Percentiles rank a stretch among this genome's conserved stretches.
Conservation (phyloP, 2,797 vertebrate species). For the Salarias fasciatus region DNA sequence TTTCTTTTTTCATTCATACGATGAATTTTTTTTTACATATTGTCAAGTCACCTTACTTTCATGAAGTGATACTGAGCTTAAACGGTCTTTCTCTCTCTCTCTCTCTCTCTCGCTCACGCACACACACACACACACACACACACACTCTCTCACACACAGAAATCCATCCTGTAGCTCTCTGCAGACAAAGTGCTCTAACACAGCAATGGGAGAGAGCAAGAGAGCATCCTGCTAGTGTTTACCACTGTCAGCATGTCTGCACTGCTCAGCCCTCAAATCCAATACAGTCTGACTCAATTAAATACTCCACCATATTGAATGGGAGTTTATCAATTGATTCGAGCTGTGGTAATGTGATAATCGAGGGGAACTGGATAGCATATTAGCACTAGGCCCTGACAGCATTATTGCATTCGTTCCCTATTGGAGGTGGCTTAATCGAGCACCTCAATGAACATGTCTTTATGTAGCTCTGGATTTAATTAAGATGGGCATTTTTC, state of each 20-base stretch:
- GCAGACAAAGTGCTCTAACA: constrained; percentile 52
- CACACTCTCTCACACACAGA: constrained; percentile 40
- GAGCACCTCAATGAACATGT: constrained; percentile 75
- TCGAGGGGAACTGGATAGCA: constrained; percentile 97
- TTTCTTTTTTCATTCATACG: too few relatives aligned
- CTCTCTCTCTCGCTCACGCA: too few relatives aligned
- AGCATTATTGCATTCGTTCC: constrained; percentile 85
- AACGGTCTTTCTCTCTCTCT: too few relatives aligned
- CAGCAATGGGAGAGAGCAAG: constrained; percentile 61
- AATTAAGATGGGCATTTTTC: constrained; percentile 77
- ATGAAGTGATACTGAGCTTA: constrained; percentile 19
- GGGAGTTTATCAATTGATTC: constrained; percentile 99
- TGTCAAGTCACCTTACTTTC: constrained; percentile 16
- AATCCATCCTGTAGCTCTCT: constrained; percentile 44
- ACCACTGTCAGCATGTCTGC: constrained; percentile 95
- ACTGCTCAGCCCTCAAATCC: constrained; percentile 90
- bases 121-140: too few relatives aligned
- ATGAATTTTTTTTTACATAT: neutral
- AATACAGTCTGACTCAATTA: constrained; percentile 99
- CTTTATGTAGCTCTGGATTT: constrained; percentile 75
- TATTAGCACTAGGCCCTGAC: constrained; percentile 94
- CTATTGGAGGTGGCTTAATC: constrained; percentile 80
- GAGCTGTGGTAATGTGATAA: constrained; percentile 98
- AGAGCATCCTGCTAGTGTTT: constrained; percentile 85
- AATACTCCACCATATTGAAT: constrained; percentile 95